Evolutionary conservation across 2,888 invertebrate genomes (phyloP), one percentile per base, ranked within the genome.

Genomic region (Argyresthia albistria): DNA sequence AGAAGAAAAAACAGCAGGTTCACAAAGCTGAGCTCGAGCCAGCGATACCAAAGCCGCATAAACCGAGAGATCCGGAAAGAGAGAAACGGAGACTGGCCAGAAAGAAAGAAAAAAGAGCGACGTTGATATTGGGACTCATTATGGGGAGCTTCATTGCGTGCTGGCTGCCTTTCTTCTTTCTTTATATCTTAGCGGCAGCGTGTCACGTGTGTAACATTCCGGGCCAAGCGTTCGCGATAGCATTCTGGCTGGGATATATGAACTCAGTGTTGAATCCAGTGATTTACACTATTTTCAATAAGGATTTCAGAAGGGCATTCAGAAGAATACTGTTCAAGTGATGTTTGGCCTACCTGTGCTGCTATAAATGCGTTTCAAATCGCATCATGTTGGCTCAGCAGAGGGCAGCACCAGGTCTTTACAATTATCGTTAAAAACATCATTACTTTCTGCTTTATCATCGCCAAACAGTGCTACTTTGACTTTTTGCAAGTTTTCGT

Each of bases 131-230:
- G 59, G 99, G 99, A 43, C 91, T 99, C 56, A 98, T 99, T 61
- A 97, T 99, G 96, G 98, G 97, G 57, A 97, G 98, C 63, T 99
- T 99, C 77, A 98, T 99, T 65, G 94, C 97, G 55, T 98, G 98
- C 73, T 98, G 99, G 99, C 88, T 99, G 70, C 99, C 99, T 0
- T 99, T 99, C 83, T 99, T 99, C 91, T 93, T 96, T 74, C 90
- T 97, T 59, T 97, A 97, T 76, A 96, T 97, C 66, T 80, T 97
- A 53, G 93, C 94, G 70, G 95, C 97, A 8, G 90, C 95, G 54
- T 95, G 95, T 69, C 35, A 91, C 53, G 76, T 78, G 50, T 93
- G 95, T 76, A 88, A 91, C 49, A 95, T 97, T 67, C 95, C 96
- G 0, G 90, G 90, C 11, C 92, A 93, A 65, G 95, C 95, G 46